These are phyloP conservation scores for Cynoglossus semilaevis DNA, from an alignment of 2,113 vertebrate species.

Conservation along the genomic window DNA sequence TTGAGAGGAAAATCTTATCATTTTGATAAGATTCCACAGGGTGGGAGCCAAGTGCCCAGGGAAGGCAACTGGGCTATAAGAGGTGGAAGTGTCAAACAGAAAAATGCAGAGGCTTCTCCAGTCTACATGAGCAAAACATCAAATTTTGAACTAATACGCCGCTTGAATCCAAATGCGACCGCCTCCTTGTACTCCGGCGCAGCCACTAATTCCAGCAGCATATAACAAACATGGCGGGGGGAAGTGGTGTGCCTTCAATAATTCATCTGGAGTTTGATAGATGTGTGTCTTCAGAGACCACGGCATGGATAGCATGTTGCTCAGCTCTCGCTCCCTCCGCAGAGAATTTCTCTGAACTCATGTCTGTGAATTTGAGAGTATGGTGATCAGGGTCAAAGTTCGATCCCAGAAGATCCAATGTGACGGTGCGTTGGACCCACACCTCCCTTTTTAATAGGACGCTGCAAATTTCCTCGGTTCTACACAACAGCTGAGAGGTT, in stretches of 20 bases:
- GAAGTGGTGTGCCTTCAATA: slow-evolving; percentile 46
- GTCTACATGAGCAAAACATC: slow-evolving; percentile 11
- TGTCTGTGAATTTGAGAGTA: slow-evolving; percentile 55
- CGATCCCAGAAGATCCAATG: slow-evolving; percentile 41
- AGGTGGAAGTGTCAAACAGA: background rate
- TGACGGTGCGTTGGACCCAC: background rate
- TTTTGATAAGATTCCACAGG: slow-evolving; percentile 15
- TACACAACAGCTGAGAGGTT: slow-evolving; percentile 12
- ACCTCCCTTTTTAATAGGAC: slow-evolving; percentile 35
- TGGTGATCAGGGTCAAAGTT: slow-evolving; percentile 62
- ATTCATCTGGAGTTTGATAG: slow-evolving; percentile 62
- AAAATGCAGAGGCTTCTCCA: slow-evolving; percentile 7
- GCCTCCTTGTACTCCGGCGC: slow-evolving; percentile 20
- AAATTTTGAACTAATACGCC: slow-evolving; percentile 19
- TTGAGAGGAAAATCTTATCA: background rate
- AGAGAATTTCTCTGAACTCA: slow-evolving; percentile 45
- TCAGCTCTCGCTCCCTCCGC: slow-evolving; percentile 25
- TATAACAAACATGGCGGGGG: slow-evolving; percentile 37
- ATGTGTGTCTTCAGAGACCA: slow-evolving; percentile 50
- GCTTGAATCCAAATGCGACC: slow-evolving; percentile 22
- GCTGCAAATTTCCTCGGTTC: slow-evolving; percentile 17
- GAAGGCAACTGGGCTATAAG: slow-evolving; percentile 8
- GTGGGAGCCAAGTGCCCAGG: slow-evolving; percentile 11
- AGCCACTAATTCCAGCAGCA: slow-evolving; percentile 42
- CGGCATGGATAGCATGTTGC: slow-evolving; percentile 36